A percentile compares a stretch with the other conserved stretches of the same genome.
Conservation (phyloP, 2,113 vertebrate genomes). For the Atractosteus spatula region DNA sequence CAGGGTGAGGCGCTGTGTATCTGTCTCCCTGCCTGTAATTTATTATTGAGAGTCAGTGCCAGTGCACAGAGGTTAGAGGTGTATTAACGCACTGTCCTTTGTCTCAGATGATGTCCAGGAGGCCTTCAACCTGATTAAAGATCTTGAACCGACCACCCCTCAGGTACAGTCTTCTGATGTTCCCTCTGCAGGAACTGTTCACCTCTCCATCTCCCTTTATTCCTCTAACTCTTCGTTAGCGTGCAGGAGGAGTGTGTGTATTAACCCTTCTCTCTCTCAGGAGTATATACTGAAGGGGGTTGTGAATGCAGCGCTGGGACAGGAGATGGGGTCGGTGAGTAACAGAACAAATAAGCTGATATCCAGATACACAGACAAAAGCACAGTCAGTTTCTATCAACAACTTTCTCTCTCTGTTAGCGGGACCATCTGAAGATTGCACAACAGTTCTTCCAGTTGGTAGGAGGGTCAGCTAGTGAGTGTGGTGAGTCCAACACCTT, state of each 20-base stretch:
- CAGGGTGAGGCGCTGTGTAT: slow-evolving; percentile 72
- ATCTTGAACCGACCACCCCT: slow-evolving; percentile 84
- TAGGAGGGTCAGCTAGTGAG: slow-evolving; percentile 94
- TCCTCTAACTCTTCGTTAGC: not conserved
- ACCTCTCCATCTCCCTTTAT: not conserved
- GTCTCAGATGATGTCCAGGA: slow-evolving; percentile 88
- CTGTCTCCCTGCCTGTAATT: too few species aligned
- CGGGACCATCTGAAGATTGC: slow-evolving; percentile 93
- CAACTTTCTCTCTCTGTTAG: slow-evolving; percentile 54
- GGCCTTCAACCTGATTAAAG: slow-evolving; percentile 92
- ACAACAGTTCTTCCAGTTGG: slow-evolving; percentile 94
- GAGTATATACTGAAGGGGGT: slow-evolving; percentile 96
- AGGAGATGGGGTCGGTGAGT: slow-evolving; percentile 91
- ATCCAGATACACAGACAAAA: not conserved
- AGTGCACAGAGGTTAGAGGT: too few species aligned
- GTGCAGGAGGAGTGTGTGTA: not conserved
- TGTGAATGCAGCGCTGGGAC: slow-evolving; percentile 90
- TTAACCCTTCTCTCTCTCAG: slow-evolving; percentile 49
- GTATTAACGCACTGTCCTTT: slow-evolving; percentile 14
- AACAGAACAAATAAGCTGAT: not conserved
- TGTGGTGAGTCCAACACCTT: slow-evolving; percentile 70
- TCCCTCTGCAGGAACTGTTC: not conserved
- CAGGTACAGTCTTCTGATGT: slow-evolving; percentile 66
- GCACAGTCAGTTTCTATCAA: slow-evolving; percentile 19
- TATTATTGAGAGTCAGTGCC: too few species aligned